Base-by-base conservation (phyloP, 1,140 invertebrate genomes). In the Doryteuthis pealeii region DNA sequence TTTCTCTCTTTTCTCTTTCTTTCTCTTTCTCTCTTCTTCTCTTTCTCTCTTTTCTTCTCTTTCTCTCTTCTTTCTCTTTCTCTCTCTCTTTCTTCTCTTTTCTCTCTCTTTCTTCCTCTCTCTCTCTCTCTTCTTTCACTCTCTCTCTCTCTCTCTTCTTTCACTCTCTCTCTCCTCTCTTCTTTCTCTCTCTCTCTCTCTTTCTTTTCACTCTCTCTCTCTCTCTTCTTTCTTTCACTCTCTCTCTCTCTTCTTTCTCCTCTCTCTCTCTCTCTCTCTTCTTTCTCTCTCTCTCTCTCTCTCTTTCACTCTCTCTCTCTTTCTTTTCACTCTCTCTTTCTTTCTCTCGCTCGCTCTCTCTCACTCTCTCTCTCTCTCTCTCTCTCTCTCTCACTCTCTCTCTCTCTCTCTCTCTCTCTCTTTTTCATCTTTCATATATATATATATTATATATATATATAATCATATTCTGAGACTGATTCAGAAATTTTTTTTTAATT, bases 401-500 rank as follows among this genome's bases (percentile, higher is more conserved):
- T 31, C 31, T 31, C 67, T 62, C 45, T 74, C 66, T n/a, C 66
- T 69, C 73, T 71, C 45, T 72, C 43, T 72, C 22, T 54, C 45
- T 62, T 45, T 32, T 58, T 72, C 71, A 6, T 45, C 10, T 40
- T 40, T n/a, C n/a, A n/a, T n/a, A n/a, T n/a, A n/a, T n/a, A n/a
- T n/a, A n/a, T n/a, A n/a, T n/a, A n/a, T n/a, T n/a, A n/a, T n/a
- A n/a, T n/a, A n/a, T n/a, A n/a, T n/a, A n/a, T n/a, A n/a, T n/a
- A n/a, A n/a, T n/a, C n/a, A n/a, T n/a, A n/a, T n/a, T n/a, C n/a
- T n/a, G n/a, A n/a, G n/a, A n/a, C n/a, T n/a, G n/a, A n/a, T n/a
- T n/a, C n/a, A n/a, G n/a, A n/a, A n/a, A n/a, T n/a, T n/a, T n/a
- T n/a, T n/a, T n/a, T n/a, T n/a, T n/a, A n/a, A n/a, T n/a, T n/a